Evolutionary conservation across 1,140 invertebrate genomes (phyloP), one percentile per base, ranked within the genome.

Genomic region (Trissolcus basalis): DNA sequence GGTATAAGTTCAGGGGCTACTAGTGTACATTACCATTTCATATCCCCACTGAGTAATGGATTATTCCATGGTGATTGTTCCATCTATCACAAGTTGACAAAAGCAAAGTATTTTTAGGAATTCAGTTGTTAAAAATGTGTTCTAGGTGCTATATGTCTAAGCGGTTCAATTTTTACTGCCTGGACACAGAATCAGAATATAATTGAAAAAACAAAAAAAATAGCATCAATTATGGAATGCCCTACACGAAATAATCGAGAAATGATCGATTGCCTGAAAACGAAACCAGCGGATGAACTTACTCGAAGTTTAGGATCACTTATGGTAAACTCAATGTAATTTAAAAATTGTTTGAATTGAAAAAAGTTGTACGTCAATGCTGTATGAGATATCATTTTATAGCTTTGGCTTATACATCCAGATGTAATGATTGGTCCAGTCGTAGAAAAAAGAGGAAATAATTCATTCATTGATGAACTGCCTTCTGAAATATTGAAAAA

Each of bases 121-220:
- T 43, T 6, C 12, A 43, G 6, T 43, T n/a, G 8, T 47, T 16
- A 19, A 47, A 47, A 3, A 16, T 47, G 5, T 32, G 0, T 49
- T 51, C 35, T 43, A 69, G 87, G 91, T 39, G 93, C 91, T 0
- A 92, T 96, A 35, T 90, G 94, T 0, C 90, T 92, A 86, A 94
- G 93, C 79, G 95, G 94, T 0, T 91, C 92, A 4, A 91, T 91
- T 3, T 81, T 94, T 9, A 88, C 88, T 72, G 90, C 90, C 0
- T 96, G 92, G 94, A 91, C 92, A 0, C 85, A 92, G 19, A 88
- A 91, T 0, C 85, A 91, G 74, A 90, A 92, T 48, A 89, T 93
- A 0, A 81, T 89, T 0, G 85, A 91, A 69, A 93, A 94, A 79
- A 91, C 93, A 0, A 86, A 89, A 35, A 85, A 89, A 49, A 80